These are phyloP conservation scores for Platyscapa corneri DNA, from an alignment of 1,140 invertebrate genomes.

Conservation along the genomic window DNA sequence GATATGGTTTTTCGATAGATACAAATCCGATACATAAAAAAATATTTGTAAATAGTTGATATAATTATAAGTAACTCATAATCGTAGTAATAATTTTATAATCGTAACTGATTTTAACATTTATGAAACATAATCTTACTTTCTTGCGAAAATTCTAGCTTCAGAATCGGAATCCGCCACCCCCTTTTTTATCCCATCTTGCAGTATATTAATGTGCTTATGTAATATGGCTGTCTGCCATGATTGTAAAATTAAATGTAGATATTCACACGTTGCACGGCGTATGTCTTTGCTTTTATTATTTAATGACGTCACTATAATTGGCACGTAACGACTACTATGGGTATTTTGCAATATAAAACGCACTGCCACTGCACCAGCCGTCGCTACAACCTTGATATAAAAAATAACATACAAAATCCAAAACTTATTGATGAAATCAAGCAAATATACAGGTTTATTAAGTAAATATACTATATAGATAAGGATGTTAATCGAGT, in stretches of 20 bases:
- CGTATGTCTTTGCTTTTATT: slow-evolving; percentile 96
- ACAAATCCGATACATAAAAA: too few species aligned
- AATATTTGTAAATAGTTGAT: too few species aligned
- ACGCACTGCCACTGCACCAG: slow-evolving; percentile 88
- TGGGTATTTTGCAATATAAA: slow-evolving; percentile 94
- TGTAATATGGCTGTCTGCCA: slow-evolving; percentile 91
- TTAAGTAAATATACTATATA: too few species aligned
- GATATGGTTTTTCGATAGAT: too few species aligned
- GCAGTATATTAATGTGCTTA: slow-evolving; percentile 84
- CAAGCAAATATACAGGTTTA: too few species aligned
- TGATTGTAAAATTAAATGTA: slow-evolving; percentile 87
- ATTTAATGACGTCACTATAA: slow-evolving; percentile 85
- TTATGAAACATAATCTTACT: slow-evolving; percentile 72
- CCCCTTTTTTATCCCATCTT: slow-evolving; percentile 91
- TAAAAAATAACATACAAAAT: slow-evolving; percentile 34
- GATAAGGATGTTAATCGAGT: too few species aligned
- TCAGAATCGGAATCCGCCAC: slow-evolving; percentile 94
- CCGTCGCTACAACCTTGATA: slow-evolving; percentile 89
- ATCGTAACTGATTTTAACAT: not conserved
- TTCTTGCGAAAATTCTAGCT: slow-evolving; percentile 84
- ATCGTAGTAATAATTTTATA: not conserved
- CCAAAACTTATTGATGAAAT: not conserved
- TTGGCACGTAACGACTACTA: slow-evolving; percentile 87
- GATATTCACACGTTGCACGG: slow-evolving; percentile 86
- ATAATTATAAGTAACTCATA: too few species aligned